Evolutionary conservation across 2,113 vertebrate genomes (phyloP), one percentile per base, ranked within the genome.

Genomic region (Phainopepla nitens): DNA sequence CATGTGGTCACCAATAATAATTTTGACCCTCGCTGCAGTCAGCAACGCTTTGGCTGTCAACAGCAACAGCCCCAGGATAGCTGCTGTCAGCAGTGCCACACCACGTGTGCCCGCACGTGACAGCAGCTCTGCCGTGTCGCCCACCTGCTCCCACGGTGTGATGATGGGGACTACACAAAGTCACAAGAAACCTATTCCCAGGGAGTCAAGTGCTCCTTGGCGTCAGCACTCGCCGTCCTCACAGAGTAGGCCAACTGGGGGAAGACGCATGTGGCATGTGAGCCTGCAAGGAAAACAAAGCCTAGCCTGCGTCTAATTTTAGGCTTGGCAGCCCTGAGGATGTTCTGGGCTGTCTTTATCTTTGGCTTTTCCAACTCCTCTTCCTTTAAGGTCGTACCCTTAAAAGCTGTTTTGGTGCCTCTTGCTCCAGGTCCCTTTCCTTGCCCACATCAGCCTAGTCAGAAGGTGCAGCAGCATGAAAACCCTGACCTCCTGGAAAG

Each of bases 281-380:
- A 96, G 93, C 81, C 91, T 36, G 61, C 49, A 21, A 84, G 49
- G 72, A 68, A 94, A 93, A 94, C 85, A 96, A 96, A 95, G 95
- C 83, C 56, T 45, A 50, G 76, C 60, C 60, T 60, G 85, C 2
- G 0, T 58, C 81, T 95, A 94, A 91, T 95, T 96, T 94, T 96
- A 95, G 77, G 69, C 62, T 81, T 95, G 83, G 77, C 82, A 92
- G 87, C 64, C 51, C 68, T 71, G 45, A 80, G 62, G 82, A 82
- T 92, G 68, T 94, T 82, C 66, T 57, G 76, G 77, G 66, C 36
- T 15, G 4, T 87, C 90, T 90, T 96, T 89, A 96, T 79, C 95
- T 82, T 85, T 87, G 90, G 90, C 76, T 90, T 93, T 94, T 89
- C 78, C 82, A 90, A 64, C 36, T 76, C 31, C 44, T 85, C 50